Base-by-base conservation (phyloP, 1,140 invertebrate genomes). In the Aphis craccivora region DNA sequence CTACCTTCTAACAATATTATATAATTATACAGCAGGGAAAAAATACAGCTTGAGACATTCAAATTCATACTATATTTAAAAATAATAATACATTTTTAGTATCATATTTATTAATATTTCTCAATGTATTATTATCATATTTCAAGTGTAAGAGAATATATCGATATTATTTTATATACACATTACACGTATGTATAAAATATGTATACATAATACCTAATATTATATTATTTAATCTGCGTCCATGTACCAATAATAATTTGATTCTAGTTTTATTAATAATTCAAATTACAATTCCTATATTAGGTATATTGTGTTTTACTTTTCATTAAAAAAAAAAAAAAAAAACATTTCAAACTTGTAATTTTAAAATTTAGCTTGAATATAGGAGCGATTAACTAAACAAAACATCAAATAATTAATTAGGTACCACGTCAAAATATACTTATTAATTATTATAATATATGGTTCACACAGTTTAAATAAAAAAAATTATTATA, bases 51-150 rank as follows among this genome's bases (percentile, higher is more conserved):
- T n/a, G 60, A 76, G 2, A 76, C 60, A 76, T 76, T 76, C 60
- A 5, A 67, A 76, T 76, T 18, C n/a, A 76, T 76, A n/a, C 30
- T 76, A n/a, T 67, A n/a, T n/a, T n/a, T n/a, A 76, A 76, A 76
- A 18, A n/a, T 6, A 76, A 76, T n/a, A 67, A 67, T n/a, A n/a
- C 0, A 14, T n/a, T 11, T 60, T 60, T 67, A 67, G 60, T 67
- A 67, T 67, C 60, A 67, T 67, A 67, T 67, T 67, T 67, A 67
- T 67, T 67, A 67, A 67, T n/a, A 67, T n/a, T 67, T 67, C 25
- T 67, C 11, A 30, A 67, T n/a, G 30, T 30, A 67, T 67, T 67
- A 67, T 67, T 67, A 67, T 67, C 60, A 67, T 67, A n/a, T 67
- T 67, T 67, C 55, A 67, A 67, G 14, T 86, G 23, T 86, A 86